Evolutionary conservation across 2,888 invertebrate species (phyloP).

Genomic region (Desoria tigrina): DNA sequence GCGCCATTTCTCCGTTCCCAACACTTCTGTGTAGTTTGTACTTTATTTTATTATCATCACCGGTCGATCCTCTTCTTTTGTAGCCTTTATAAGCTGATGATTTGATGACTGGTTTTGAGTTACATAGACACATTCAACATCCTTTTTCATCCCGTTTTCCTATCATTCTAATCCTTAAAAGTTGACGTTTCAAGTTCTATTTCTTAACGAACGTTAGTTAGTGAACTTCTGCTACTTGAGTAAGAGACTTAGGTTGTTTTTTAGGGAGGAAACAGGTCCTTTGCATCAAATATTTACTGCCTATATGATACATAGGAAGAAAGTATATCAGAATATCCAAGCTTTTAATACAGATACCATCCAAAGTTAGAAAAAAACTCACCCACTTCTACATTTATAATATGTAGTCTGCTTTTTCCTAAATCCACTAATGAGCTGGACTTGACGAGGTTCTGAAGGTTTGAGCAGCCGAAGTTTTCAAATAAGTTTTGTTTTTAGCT

Average conservation of each 20-base stretch:
- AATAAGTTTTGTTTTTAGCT: conserved; percentile 5
- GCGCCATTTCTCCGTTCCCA: neutral
- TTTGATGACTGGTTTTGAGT: neutral
- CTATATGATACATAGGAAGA: no score
- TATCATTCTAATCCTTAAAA: no score
- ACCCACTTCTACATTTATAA: conserved; percentile 6
- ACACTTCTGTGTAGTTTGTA: neutral
- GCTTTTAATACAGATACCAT: no score
- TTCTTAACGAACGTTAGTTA: no score
- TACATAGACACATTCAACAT: neutral
- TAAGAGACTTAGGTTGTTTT: neutral
- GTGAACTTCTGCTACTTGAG: neutral
- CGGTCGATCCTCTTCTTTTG: neutral
- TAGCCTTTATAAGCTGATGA: conserved; percentile 1
- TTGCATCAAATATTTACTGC: neutral
- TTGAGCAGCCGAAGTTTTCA: no score
- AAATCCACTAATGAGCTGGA: conserved; percentile 5
- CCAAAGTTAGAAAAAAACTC: conserved; percentile 6
- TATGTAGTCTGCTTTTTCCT: neutral
- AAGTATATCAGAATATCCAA: no score
- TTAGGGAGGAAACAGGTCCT: neutral
- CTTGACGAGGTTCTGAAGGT: no score
- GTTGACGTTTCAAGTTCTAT: no score
- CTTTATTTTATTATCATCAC: neutral
- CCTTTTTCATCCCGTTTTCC: no score